Evolutionary conservation across 2,888 invertebrate species (phyloP), one percentile per base, ranked within the genome.

Genomic region (Macrophya alboannulata): DNA sequence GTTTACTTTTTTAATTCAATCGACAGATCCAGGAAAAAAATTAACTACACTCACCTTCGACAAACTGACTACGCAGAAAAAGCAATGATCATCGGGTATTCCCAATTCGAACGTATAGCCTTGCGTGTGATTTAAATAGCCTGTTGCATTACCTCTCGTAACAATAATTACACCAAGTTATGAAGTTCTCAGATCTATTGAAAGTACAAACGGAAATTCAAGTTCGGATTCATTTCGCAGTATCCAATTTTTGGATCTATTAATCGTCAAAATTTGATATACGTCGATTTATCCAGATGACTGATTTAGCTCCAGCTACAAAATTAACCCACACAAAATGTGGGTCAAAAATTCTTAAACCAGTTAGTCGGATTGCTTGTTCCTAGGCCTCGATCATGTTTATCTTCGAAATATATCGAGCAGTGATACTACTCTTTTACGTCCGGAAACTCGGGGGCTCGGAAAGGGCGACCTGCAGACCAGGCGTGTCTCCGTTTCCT

Each of bases 401-500:
- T 81, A 81, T 81, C 59, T 62, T 2, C 15, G 81, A 62, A 81
- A 62, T 9, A 81, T 43, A 81, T 81, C 81, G 62, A 45, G 81
- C 62, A 62, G 62, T 21, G 21, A 51, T 40, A 62, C 15, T 10
- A 74, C 62, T 62, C 31, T 81, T 81, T 62, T 25, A 81, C 81
- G 81, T 81, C 81, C 81, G 81, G 81, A 31, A 81, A 81, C 43
- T 81, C 43, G 4, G 59, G n/a, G 40, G 65, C 37, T 83, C 83
- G 1, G 68, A 15, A 83, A 81, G 81, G 86, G 86, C 86, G 88
- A 88, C 88, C 85, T 89, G 89, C 89, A 90, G 91, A 89, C 91
- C 90, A 92, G 90, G 90, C 92, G 91, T 92, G 92, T 92, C 91
- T 92, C 92, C 92, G 92, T 91, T 93, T 92, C 92, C 92, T 92